Evolutionary conservation across 2,113 vertebrate genomes (phyloP).

Genomic region (Macaca nemestrina): DNA sequence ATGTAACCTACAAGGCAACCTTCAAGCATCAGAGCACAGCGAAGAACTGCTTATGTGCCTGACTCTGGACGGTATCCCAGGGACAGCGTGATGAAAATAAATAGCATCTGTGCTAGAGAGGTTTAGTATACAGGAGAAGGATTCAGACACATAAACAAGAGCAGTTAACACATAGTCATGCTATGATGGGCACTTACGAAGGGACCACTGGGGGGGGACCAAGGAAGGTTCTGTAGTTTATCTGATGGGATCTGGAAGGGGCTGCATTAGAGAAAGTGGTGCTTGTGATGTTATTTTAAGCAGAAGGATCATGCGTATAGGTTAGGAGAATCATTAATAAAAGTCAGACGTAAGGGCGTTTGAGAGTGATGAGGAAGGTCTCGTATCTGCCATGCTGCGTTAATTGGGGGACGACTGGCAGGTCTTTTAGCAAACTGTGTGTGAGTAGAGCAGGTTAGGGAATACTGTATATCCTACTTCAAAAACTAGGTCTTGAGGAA

Average conservation of each 20-base stretch:
- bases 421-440: not conserved
- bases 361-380: not conserved
- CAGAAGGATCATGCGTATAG: rapidly evolving
- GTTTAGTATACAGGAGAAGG: not conserved
- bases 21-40: too few relatives aligned
- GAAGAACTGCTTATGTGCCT: not conserved
- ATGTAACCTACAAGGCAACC: not conserved
- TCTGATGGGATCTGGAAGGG: not conserved
- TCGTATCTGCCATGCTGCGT: not conserved
- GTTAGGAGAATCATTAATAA: not conserved
- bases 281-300: not conserved
- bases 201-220: not conserved
- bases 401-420: not conserved
- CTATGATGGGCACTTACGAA: not conserved
- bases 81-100: not conserved
- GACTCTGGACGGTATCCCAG: not conserved
- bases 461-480: not conserved
- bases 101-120: not conserved
- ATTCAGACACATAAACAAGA: too few relatives aligned
- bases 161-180: too few relatives aligned
- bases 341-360: rapidly evolving
- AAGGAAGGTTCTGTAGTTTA: not conserved
- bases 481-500: not conserved
- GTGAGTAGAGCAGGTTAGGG: not conserved
- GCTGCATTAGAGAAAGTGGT: not conserved